Conservation (phyloP, 2,113 vertebrate species). For the Charina bottae region DNA sequence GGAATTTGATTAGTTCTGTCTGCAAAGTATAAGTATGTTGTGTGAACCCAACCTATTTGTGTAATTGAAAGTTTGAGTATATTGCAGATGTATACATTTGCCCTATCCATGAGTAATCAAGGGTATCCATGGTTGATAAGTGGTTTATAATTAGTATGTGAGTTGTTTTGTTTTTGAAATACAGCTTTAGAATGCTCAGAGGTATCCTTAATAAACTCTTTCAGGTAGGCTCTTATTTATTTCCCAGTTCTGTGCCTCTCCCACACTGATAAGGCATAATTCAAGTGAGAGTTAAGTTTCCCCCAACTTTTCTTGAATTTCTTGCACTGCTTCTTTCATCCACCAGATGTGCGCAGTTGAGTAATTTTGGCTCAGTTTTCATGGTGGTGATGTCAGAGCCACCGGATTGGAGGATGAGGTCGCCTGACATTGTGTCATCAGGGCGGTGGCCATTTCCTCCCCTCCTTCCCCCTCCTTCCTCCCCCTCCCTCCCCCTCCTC, state of each 20-base stretch:
- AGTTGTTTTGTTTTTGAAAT: background rate
- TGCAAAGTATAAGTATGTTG: background rate
- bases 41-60: background rate
- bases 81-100: background rate
- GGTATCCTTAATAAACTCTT: rapidly evolving
- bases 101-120: background rate
- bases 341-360: conserved; percentile 95
- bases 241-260: rapidly evolving
- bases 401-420: conserved; percentile 73
- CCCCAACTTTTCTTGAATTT: rapidly evolving
- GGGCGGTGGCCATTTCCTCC: conserved; percentile 16
- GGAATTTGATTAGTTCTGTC: background rate
- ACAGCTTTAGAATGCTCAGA: background rate
- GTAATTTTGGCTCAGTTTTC: conserved; percentile 71
- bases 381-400: conserved; percentile 71
- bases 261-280: rapidly evolving
- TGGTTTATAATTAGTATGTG: rapidly evolving
- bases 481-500: conserved; percentile 44
- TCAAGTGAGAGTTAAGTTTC: background rate
- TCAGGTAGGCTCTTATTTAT: rapidly evolving
- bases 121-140: rapidly evolving
- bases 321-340: conserved; percentile 69
- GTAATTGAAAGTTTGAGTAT: background rate
- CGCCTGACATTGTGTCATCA: conserved; percentile 72
- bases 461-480: conserved; percentile 43